These are phyloP conservation scores for Azorinus chamasolen DNA, from an alignment of 2,888 invertebrate species.

Conservation along the genomic window DNA sequence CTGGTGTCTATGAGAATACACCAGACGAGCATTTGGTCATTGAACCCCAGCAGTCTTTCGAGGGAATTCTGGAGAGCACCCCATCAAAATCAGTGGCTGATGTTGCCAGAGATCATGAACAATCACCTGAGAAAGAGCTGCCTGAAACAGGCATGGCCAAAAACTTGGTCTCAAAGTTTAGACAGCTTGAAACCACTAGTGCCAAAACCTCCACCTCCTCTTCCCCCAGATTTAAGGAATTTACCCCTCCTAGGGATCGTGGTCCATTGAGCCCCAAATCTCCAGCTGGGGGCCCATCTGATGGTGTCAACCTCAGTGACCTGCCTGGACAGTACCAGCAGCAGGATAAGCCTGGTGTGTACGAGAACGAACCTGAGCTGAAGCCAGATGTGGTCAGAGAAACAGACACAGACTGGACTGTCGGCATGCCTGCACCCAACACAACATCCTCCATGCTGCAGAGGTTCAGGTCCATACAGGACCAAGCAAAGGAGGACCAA, in stretches of 20 bases:
- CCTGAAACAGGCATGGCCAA: conserved; percentile 92
- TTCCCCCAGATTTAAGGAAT: conserved; percentile 77
- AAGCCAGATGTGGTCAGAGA: conserved; percentile 87
- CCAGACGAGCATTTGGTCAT: conserved; percentile 63
- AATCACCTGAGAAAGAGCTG: conserved; percentile 81
- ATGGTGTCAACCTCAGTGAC: conserved; percentile 77
- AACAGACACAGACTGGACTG: conserved; percentile 80
- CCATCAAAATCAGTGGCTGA: conserved; percentile 75
- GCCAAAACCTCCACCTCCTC: conserved; percentile 68
- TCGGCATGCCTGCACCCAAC: conserved; percentile 88
- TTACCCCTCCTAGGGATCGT: conserved; percentile 79
- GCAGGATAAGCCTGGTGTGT: conserved; percentile 69
- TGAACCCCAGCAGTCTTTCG: conserved; percentile 66
- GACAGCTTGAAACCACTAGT: conserved; percentile 90
- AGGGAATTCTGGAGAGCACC: conserved; percentile 80
- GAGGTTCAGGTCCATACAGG: conserved; percentile 94
- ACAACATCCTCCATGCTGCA: conserved; percentile 94
- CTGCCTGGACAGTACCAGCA: conserved; percentile 81
- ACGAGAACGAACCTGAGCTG: conserved; percentile 77
- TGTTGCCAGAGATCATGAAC: conserved; percentile 86
- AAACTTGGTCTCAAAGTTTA: conserved; percentile 93
- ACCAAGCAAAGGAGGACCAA: conserved; percentile 72
- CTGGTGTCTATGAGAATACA: conserved; percentile 73
- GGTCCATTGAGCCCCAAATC: conserved; percentile 74
- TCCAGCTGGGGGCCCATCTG: conserved; percentile 67